These are phyloP conservation scores for Rotaria magnacalcarata DNA, from an alignment of 2,888 invertebrate species.

Conservation along the genomic window DNA sequence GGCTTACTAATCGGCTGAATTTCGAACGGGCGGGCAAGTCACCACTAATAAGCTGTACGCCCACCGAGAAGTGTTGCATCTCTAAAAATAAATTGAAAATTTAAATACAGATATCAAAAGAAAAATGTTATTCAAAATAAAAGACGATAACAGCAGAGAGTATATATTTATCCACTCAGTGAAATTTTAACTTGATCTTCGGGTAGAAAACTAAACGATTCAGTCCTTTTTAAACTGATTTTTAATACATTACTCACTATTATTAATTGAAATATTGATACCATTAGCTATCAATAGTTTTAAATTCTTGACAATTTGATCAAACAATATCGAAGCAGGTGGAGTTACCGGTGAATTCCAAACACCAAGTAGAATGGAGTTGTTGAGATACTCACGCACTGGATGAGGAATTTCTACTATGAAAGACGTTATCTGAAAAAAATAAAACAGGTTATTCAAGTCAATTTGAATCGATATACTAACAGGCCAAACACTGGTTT, in stretches of 20 bases:
- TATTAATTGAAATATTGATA: not conserved
- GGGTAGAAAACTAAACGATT: too few relatives aligned
- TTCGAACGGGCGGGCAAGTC: not conserved
- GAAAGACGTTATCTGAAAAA: not conserved
- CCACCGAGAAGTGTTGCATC: not conserved
- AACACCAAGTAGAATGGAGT: not conserved
- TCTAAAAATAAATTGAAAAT: not conserved
- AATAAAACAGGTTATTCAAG: too few relatives aligned
- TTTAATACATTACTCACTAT: not conserved
- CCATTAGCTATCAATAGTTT: not conserved
- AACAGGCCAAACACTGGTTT: too few relatives aligned
- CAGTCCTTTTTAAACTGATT: too few relatives aligned
- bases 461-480: too few relatives aligned
- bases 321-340: not conserved
- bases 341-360: not conserved
- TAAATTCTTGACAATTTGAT: not conserved
- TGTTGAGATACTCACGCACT: not conserved
- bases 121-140: too few relatives aligned
- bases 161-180: too few relatives aligned
- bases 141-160: too few relatives aligned
- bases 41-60: not conserved
- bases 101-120: too few relatives aligned
- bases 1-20: not conserved
- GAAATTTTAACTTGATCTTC: too few relatives aligned
- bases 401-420: not conserved